Evolutionary conservation across 2,888 invertebrate species (phyloP), one percentile per base, ranked within the genome.

Genomic region (Trissonchulus sp.): DNA sequence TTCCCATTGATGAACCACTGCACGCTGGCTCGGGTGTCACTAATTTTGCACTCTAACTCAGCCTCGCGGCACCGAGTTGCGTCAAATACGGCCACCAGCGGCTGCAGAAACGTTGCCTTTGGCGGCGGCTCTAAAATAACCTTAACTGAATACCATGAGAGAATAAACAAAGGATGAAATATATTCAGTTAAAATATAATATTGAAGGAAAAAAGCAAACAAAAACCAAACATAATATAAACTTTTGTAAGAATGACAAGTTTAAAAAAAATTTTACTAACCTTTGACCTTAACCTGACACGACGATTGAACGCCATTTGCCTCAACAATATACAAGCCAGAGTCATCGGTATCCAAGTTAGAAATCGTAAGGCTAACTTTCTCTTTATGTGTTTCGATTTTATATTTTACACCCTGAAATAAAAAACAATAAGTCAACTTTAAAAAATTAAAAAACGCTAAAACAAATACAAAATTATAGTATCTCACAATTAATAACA

Each of bases 271-370:
- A 60, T 23, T n/a, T 23, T n/a, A 60, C 60, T 23, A 85, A 91
- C 91, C 90, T 83, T 97, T 96, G 33, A 99, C 97, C 86, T 92
- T 93, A 75, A 99, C 89, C 87, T 93, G 93, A 68, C 91, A 96
- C 31, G 93, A 91, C 80, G 92, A 92, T 74, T 90, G 90, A 72
- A 93, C 89, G 74, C 94, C 94, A 81, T 93, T 92, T 81, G 97
- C 93, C 88, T 98, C 95, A 82, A 96, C 91, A 0, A 93, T 93
- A 84, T 96, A 97, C 88, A 95, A 95, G 81, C 97, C 99, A 80
- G 92, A 92, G 85, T 99, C 99, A 81, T 99, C 98, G 48, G 93
- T 93, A 87, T 93, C 94, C 0, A 99, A 95, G 82, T 89, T 90
- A 85, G 89, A 89, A 82, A 99, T 94, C 79, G 93, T 91, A 79